Conservation (phyloP, 2,888 invertebrate genomes). For the Dolichomitus sp. region DNA sequence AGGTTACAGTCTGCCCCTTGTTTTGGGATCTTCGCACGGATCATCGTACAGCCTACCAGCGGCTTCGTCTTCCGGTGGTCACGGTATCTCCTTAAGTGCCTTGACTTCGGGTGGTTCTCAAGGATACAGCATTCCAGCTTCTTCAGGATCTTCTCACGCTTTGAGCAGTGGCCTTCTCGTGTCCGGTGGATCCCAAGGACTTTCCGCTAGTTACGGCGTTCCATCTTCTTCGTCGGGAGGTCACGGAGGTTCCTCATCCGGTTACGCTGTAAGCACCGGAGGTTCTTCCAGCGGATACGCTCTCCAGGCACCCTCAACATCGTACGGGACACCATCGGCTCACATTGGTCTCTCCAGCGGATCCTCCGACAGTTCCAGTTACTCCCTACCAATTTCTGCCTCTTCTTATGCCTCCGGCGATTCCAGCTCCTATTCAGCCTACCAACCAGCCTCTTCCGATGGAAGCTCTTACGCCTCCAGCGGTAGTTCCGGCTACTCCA, state of each 20-base stretch:
- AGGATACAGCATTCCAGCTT: constrained; percentile 67
- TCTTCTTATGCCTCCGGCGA: constrained; percentile 59
- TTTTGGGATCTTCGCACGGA: constrained; percentile 72
- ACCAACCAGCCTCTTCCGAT: constrained; percentile 76
- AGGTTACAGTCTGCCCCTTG: constrained; percentile 72
- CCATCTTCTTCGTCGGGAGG: constrained; percentile 67
- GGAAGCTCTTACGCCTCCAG: constrained; percentile 69
- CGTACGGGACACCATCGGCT: constrained; percentile 67
- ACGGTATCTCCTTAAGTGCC: constrained; percentile 69
- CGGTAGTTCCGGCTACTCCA: constrained; percentile 62
- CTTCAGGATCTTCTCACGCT: constrained; percentile 71
- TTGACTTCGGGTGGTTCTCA: constrained; percentile 66
- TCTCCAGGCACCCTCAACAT: constrained; percentile 65
- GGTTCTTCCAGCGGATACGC: constrained; percentile 55
- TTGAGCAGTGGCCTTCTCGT: constrained; percentile 75
- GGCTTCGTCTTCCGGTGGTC: constrained; percentile 53
- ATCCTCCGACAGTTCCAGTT: constrained; percentile 77
- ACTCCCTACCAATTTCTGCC: constrained; percentile 76
- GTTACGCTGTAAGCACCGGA: constrained; percentile 50
- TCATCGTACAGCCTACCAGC: constrained; percentile 44
- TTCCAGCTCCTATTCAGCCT: constrained; percentile 70
- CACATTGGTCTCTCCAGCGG: constrained; percentile 75
- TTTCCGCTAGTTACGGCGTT: constrained; percentile 45
- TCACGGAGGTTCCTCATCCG: constrained; percentile 45
- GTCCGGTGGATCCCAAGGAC: constrained; percentile 60